These are phyloP conservation scores for Argentina silus DNA, from an alignment of 2,797 vertebrate genomes.

Conservation along the genomic window DNA sequence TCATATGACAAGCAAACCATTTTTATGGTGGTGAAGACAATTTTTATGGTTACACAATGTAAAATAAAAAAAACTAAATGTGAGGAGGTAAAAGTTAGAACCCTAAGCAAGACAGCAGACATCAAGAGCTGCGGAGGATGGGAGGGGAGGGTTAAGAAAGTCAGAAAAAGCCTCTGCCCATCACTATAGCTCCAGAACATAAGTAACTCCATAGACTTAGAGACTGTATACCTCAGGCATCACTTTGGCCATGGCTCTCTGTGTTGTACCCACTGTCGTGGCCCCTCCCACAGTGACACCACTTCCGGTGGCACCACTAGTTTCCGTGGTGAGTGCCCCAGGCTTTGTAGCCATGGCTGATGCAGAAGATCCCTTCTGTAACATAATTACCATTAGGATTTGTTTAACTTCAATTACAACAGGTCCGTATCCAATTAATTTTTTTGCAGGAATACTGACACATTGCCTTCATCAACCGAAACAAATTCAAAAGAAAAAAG, in stretches of 20 bases:
- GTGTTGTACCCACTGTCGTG: slow-evolving; percentile 37
- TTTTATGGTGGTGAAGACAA: too few species aligned
- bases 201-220: slow-evolving; percentile 30
- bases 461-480: not conserved
- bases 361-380: slow-evolving; percentile 69
- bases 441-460: not conserved
- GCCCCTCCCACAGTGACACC: slow-evolving; percentile 44
- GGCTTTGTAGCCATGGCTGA: slow-evolving; percentile 63
- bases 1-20: too few species aligned
- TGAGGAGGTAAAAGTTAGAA: too few species aligned
- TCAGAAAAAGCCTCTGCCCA: not conserved
- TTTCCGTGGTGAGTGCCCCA: slow-evolving; percentile 35
- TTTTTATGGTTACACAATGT: too few species aligned
- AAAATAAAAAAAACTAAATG: too few species aligned
- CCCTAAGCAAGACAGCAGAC: too few species aligned
- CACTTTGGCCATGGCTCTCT: slow-evolving; percentile 48
- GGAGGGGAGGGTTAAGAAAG: not conserved
- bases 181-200: not conserved
- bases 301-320: slow-evolving; percentile 43
- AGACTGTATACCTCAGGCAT: slow-evolving; percentile 65
- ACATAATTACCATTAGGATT: slow-evolving; percentile 14
- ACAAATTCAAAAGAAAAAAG: not conserved
- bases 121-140: not conserved
- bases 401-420: too few species aligned
- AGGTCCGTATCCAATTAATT: too few species aligned